Evolutionary conservation across 2,797 vertebrate species (phyloP).

Genomic region (Craterocephalus amniculus): DNA sequence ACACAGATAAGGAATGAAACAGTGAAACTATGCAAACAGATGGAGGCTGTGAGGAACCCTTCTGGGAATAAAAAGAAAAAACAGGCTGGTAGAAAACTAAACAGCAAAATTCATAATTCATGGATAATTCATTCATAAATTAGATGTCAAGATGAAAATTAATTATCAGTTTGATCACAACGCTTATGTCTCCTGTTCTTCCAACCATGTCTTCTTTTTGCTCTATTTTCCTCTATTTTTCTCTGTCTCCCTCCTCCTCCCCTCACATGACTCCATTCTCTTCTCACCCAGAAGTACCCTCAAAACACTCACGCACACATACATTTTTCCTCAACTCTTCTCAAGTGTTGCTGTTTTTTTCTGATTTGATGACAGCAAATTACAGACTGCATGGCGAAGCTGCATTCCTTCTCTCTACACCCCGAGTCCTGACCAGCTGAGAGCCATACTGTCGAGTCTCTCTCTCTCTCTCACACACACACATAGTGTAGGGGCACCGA

Average conservation of each 20-base stretch:
- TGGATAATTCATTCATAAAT: conserved; percentile 5
- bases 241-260: conserved; percentile 3
- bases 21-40: conserved; percentile 1
- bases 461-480: conserved; percentile 18
- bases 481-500: no score
- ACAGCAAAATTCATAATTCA: background rate
- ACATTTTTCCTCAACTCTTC: conserved; percentile 39
- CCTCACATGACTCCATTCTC: conserved; percentile 47
- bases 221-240: conserved; percentile 1
- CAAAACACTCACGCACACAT: conserved; percentile 33
- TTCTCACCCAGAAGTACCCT: conserved; percentile 26
- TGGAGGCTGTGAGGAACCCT: background rate
- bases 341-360: conserved; percentile 74
- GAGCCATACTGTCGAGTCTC: conserved; percentile 45
- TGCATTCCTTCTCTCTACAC: conserved; percentile 75
- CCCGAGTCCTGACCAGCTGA: conserved; percentile 66
- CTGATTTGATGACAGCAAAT: conserved; percentile 82
- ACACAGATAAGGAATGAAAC: background rate
- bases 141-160: conserved; percentile 9
- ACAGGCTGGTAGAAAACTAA: background rate
- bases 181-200: background rate
- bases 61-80: background rate
- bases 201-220: background rate
- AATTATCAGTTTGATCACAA: background rate
- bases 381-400: conserved; percentile 74